A percentile compares a stretch with the other conserved stretches of the same genome.
Evolutionary conservation across 2,797 vertebrate species (phyloP).

Genomic region (Melanotaenia pygmaea): DNA sequence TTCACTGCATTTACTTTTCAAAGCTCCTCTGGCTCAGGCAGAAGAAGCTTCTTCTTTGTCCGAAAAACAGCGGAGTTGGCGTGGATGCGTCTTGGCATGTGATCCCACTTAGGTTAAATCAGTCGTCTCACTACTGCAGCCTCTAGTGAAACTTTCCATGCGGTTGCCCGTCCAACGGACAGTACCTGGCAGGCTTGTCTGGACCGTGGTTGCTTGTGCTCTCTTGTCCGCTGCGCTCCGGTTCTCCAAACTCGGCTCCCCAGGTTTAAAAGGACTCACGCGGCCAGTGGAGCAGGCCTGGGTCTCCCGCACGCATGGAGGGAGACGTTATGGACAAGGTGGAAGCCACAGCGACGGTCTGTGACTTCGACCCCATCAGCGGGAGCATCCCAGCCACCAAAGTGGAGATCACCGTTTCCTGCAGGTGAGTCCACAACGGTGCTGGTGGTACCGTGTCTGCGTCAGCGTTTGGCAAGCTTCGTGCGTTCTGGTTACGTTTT

Average conservation of each 20-base stretch:
- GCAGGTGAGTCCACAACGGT: constrained; percentile 84
- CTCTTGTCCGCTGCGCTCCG: constrained; percentile 40
- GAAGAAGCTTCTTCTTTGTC: constrained; percentile 64
- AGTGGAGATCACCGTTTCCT: constrained; percentile 96
- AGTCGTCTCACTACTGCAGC: constrained; percentile 23
- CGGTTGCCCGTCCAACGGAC: constrained; percentile 59
- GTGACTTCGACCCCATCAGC: constrained; percentile 88
- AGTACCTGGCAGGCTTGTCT: constrained; percentile 59
- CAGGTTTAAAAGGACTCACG: constrained; percentile 56
- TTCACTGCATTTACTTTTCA: constrained; percentile 79
- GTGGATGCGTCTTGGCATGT: constrained; percentile 50
- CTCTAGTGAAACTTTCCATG: constrained; percentile 71
- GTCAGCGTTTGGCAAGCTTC: constrained; percentile 31
- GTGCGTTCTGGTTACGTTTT: constrained; percentile 24
- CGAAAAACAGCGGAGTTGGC: constrained; percentile 49
- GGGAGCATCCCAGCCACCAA: constrained; percentile 93
- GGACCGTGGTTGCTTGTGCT: constrained; percentile 51
- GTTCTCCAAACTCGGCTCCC: constrained; percentile 50
- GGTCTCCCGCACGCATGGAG: constrained; percentile 81
- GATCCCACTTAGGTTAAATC: constrained; percentile 29
- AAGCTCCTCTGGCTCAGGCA: constrained; percentile 58
- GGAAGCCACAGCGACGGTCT: constrained; percentile 89
- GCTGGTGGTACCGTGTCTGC: constrained; percentile 8
- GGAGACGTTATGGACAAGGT: constrained; percentile 90
- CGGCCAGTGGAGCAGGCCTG: constrained; percentile 68